Percentiles rank a stretch among this genome's conserved stretches.
Conservation (phyloP, 2,888 invertebrate species). For the Nemotelus nigrinus region DNA sequence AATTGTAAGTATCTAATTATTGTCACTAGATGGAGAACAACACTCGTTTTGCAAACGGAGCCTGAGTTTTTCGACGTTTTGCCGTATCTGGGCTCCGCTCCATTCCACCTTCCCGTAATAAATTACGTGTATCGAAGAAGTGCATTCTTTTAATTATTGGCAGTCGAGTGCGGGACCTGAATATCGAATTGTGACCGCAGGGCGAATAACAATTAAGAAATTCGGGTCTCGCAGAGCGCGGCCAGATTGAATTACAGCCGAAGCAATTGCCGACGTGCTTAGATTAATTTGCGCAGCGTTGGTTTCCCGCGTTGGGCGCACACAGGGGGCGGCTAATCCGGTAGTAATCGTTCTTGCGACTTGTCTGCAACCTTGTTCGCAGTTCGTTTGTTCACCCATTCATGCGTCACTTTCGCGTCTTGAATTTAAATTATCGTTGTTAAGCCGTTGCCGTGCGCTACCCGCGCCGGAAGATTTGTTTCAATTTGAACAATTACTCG, state of each 20-base stretch:
- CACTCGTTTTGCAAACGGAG: too few species aligned
- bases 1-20: too few species aligned
- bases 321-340: not conserved
- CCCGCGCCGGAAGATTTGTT: not conserved
- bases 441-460: not conserved
- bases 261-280: slow-evolving; percentile 23
- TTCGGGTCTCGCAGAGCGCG: slow-evolving; percentile 13
- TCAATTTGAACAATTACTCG: slow-evolving; percentile 2
- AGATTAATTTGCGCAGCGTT: not conserved
- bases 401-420: not conserved
- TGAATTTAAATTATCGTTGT: not conserved
- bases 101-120: too few species aligned
- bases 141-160: not conserved
- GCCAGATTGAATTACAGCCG: slow-evolving; percentile 19
- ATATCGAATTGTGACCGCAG: not conserved
- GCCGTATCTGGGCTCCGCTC: too few species aligned
- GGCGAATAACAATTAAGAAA: slow-evolving; percentile 7
- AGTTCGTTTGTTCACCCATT: not conserved
- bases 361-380: not conserved
- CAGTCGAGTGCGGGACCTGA: too few species aligned
- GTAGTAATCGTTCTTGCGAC: not conserved
- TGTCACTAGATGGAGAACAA: too few species aligned
- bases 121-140: not conserved
- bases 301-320: not conserved
- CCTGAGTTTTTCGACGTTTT: too few species aligned